phyloP scores from a whole-genome alignment of 92 coral and sea anemone genomes.

The Epizoanthus ramosus region DNA sequence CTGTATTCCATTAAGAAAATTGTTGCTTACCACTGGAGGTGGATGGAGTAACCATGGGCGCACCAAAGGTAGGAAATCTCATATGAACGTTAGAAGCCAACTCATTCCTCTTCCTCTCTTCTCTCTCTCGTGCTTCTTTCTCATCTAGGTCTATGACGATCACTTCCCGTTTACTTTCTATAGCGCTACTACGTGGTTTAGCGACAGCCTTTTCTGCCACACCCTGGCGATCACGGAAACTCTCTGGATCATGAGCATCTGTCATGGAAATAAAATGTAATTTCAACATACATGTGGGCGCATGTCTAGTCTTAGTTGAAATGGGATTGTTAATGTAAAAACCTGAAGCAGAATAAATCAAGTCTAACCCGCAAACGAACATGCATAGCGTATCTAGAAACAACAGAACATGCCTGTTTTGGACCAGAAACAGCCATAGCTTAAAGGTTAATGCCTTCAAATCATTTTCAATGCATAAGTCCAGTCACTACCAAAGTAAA shows the following conservation, averaged over 20 bases:
- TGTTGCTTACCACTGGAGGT: constrained; percentile 11
- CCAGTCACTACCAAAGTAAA: no score
- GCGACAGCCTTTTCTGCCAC: neutral
- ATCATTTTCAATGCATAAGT: no score
- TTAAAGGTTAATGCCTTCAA: no score
- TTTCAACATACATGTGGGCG: neutral
- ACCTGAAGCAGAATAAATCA: no score
- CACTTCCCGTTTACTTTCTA: constrained; percentile 24
- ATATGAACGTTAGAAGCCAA: neutral
- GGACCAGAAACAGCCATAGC: no score
- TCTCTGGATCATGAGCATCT: constrained; percentile 21
- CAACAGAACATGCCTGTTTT: no score
- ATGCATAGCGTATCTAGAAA: no score
- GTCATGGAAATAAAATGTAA: neutral
- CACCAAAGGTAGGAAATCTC: constrained; percentile 28
- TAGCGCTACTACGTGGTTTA: neutral
- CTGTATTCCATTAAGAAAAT: no score
- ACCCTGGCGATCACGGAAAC: no score
- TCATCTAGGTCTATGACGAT: constrained; percentile 34
- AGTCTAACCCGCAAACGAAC: no score
- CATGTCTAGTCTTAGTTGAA: no score
- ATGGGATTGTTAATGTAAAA: no score
- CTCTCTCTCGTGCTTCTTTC: constrained; percentile 14
- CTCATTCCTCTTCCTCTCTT: constrained; percentile 10
- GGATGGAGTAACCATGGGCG: neutral